These are phyloP conservation scores for Argynnis bischoffii DNA, from an alignment of 2,888 invertebrate species.

Conservation along the genomic window DNA sequence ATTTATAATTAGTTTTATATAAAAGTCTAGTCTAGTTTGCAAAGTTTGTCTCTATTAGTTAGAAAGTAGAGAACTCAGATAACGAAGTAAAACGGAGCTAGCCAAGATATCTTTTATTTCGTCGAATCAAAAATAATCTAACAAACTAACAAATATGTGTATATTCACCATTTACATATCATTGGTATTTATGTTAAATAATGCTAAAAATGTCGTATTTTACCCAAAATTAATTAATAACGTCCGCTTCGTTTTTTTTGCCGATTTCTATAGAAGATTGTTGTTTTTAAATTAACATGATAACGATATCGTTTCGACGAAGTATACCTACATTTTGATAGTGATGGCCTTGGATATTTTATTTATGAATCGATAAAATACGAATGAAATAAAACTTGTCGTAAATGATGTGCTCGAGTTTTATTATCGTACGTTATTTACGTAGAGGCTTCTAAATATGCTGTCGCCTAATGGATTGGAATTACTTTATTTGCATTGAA, in stretches of 20 bases:
- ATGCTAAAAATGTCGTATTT: neutral
- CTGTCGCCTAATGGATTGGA: no score
- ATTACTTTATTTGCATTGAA: no score
- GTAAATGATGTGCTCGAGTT: conserved; percentile 6
- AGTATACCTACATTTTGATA: conserved; percentile 26
- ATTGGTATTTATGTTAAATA: neutral
- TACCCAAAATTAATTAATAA: neutral
- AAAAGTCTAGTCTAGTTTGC: no score
- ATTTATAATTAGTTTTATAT: no score
- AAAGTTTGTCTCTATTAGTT: no score
- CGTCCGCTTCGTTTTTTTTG: conserved; percentile 11
- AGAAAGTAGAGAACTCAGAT: no score
- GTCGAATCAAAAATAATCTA: no score
- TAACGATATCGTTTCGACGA: conserved; percentile 20
- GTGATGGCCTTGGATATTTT: conserved; percentile 26
- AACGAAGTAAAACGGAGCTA: no score
- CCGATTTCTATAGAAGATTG: conserved; percentile 12
- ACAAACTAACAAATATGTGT: no score
- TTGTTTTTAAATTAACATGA: conserved; percentile 20
- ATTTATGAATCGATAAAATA: conserved; percentile 18
- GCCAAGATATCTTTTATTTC: no score
- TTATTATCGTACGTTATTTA: neutral
- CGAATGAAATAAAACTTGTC: conserved; percentile 5
- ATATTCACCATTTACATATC: no score
- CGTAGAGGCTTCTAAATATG: no score